Conservation (phyloP, 64 coral and sea anemone genomes). For the Stylophora pistillata region DNA sequence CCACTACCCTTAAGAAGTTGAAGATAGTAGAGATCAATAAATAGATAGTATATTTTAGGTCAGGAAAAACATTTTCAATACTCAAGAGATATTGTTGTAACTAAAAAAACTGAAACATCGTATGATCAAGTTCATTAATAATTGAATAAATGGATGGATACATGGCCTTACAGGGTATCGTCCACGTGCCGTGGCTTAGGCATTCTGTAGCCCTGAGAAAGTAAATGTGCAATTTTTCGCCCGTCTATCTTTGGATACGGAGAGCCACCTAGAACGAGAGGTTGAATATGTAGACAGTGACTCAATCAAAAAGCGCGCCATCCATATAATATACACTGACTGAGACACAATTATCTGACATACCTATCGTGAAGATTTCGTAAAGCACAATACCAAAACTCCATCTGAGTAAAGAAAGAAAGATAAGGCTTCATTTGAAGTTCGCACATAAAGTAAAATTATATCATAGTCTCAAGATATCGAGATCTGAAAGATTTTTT, state of each 20-base stretch:
- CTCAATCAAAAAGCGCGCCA: background rate
- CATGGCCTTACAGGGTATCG: constrained; percentile 53
- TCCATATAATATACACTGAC: background rate
- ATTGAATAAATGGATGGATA: background rate
- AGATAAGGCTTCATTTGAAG: background rate
- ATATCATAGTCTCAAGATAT: background rate
- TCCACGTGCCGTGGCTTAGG: constrained; percentile 77
- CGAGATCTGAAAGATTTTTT: background rate
- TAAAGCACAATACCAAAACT: constrained; percentile 52
- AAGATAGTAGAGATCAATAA: too few species aligned
- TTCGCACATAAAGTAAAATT: background rate
- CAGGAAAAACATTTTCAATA: too few species aligned
- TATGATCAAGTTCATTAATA: too few species aligned
- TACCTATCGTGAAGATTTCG: constrained; percentile 57
- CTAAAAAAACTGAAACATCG: too few species aligned
- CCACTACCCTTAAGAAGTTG: too few species aligned
- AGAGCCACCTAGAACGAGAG: constrained; percentile 50
- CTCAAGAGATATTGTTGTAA: too few species aligned
- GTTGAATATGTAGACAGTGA: background rate
- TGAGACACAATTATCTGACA: background rate
- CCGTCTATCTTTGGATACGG: constrained; percentile 59
- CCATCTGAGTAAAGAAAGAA: constrained; percentile 24
- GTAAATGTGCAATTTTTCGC: constrained; percentile 24
- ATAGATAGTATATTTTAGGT: too few species aligned
- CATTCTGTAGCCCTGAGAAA: constrained; percentile 77